These are phyloP conservation scores for Acipenser ruthenus DNA, from an alignment of 2,797 vertebrate species.

Conservation along the genomic window DNA sequence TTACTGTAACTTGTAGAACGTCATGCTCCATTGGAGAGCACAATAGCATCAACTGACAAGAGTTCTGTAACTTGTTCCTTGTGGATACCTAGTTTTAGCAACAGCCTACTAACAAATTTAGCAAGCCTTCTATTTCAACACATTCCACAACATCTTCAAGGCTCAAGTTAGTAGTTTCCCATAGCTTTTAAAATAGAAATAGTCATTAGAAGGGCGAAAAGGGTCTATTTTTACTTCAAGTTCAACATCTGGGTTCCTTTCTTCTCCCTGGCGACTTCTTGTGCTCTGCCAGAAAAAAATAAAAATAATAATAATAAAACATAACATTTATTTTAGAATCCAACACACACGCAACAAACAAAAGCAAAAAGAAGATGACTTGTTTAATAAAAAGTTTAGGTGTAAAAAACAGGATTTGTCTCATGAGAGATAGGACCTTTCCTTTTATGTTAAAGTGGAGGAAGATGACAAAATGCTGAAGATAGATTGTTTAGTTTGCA, in stretches of 20 bases:
- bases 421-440: no score
- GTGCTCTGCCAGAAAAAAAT: slow-evolving; percentile 70
- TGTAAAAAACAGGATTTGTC: no score
- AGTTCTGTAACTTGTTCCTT: background rate
- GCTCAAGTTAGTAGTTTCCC: slow-evolving; percentile 14
- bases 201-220: slow-evolving; percentile 14
- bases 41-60: background rate
- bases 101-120: background rate
- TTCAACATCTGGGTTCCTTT: slow-evolving; percentile 90
- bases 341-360: no score
- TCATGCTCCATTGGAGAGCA: background rate
- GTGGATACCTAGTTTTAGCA: background rate
- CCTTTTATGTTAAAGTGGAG: no score
- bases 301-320: background rate
- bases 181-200: slow-evolving; percentile 15
- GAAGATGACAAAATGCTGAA: no score
- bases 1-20: no score
- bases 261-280: slow-evolving; percentile 93
- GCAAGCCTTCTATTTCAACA: slow-evolving; percentile 12
- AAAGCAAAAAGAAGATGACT: no score
- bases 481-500: no score
- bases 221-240: slow-evolving; percentile 71
- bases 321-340: no score
- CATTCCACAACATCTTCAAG: slow-evolving; percentile 22
- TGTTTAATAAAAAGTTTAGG: no score